phyloP scores from a whole-genome alignment of 2,888 invertebrate species.

The Coelopa pilipes region DNA sequence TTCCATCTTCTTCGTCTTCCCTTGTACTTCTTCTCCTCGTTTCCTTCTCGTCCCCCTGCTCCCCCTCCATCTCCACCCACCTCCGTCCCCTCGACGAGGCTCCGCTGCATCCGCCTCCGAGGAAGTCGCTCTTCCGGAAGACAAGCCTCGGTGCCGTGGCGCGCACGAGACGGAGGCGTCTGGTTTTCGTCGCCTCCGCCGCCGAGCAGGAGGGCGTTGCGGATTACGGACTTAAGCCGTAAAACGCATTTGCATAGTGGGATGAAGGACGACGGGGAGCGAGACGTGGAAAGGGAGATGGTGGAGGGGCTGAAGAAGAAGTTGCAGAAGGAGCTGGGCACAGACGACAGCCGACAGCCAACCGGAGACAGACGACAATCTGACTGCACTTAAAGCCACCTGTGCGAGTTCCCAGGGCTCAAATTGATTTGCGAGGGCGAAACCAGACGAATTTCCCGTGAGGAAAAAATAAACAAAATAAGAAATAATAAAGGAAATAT shows the following conservation, averaged over 20 bases:
- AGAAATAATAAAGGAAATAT: not conserved
- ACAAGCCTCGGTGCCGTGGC: no score
- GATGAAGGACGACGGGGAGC: not conserved
- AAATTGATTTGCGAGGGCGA: constrained; percentile 5
- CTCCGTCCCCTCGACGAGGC: no score
- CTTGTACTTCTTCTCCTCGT: no score
- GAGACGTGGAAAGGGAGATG: not conserved
- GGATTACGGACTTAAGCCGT: constrained; percentile 58
- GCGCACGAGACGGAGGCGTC: no score
- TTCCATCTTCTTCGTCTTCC: no score
- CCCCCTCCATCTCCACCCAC: no score
- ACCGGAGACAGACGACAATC: constrained; percentile 37
- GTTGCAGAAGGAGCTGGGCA: constrained; percentile 20
- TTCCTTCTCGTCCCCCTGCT: no score
- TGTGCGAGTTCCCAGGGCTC: constrained; percentile 56
- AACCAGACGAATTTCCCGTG: no score
- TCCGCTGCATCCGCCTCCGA: no score
- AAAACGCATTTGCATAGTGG: constrained; percentile 58
- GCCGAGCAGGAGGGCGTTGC: constrained; percentile 47
- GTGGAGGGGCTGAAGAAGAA: constrained; percentile 16
- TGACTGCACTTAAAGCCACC: constrained; percentile 59
- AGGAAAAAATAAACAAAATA: constrained; percentile 6
- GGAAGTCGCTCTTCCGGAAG: no score
- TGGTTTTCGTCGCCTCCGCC: no score
- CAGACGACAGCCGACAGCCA: not conserved